A percentile compares a stretch with the other conserved stretches of the same genome.
Conservation (phyloP, 2,888 invertebrate species). For the Archips xylosteana region DNA sequence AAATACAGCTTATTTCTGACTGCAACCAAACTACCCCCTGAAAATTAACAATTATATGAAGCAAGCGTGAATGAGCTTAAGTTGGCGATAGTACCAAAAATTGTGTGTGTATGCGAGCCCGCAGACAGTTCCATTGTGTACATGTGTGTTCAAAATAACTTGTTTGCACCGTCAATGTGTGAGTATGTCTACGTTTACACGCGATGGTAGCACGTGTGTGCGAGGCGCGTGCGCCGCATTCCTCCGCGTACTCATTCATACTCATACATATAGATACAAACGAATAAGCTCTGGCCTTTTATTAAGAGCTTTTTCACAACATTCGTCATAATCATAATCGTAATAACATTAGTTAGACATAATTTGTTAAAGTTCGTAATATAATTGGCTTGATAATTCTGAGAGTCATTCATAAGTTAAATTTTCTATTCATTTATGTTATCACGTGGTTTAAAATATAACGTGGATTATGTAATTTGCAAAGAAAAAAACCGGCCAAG, state of each 20-base stretch:
- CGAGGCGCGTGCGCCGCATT: slow-evolving; percentile 77
- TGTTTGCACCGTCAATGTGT: slow-evolving; percentile 65
- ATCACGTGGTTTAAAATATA: too few species aligned
- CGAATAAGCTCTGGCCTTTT: slow-evolving; percentile 21
- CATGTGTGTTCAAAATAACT: slow-evolving; percentile 60
- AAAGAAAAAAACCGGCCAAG: too few species aligned
- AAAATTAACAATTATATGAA: background rate
- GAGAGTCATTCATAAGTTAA: too few species aligned
- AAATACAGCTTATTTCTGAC: too few species aligned
- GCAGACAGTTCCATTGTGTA: slow-evolving; percentile 50
- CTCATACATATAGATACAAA: slow-evolving; percentile 57
- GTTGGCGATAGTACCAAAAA: slow-evolving; percentile 57
- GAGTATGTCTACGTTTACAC: slow-evolving; percentile 47
- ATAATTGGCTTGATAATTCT: background rate
- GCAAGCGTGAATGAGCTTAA: slow-evolving; percentile 47
- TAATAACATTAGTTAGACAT: background rate
- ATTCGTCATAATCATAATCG: background rate
- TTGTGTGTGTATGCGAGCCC: slow-evolving; percentile 55
- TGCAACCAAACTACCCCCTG: background rate
- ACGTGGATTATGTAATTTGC: too few species aligned
- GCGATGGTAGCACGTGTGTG: slow-evolving; percentile 46
- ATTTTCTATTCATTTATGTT: too few species aligned
- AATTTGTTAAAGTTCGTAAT: background rate
- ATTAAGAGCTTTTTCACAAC: background rate
- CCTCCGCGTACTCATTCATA: slow-evolving; percentile 79